phyloP scores from a whole-genome alignment of 2,888 invertebrate genomes.

The Macrosoma leucophasiata region DNA sequence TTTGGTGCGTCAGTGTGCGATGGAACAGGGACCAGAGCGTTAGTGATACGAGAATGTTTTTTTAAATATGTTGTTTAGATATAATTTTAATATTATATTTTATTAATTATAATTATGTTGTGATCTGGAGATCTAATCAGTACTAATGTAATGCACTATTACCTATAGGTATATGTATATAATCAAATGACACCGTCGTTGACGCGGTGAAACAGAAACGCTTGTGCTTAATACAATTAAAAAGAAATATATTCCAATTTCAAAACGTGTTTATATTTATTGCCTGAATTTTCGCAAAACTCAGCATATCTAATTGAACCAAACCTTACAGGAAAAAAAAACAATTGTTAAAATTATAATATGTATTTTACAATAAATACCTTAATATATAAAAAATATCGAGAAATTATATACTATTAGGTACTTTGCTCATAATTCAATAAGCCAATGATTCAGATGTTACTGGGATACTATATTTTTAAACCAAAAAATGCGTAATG shows the following conservation, averaged over 20 bases:
- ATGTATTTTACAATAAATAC: too few relatives aligned
- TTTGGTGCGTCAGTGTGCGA: constrained; percentile 39
- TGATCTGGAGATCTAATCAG: constrained; percentile 54
- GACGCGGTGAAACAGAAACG: constrained; percentile 38
- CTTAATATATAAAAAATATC: too few relatives aligned
- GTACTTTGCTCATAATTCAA: too few relatives aligned
- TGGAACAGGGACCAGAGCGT: constrained; percentile 56
- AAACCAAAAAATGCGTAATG: too few relatives aligned
- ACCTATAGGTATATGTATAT: constrained; percentile 45
- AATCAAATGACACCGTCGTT: constrained; percentile 29
- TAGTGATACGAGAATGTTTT: constrained; percentile 32
- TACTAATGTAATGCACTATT: constrained; percentile 53
- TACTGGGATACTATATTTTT: too few relatives aligned
- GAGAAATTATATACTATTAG: too few relatives aligned
- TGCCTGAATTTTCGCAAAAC: too few relatives aligned
- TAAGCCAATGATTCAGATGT: too few relatives aligned
- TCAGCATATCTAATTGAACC: too few relatives aligned
- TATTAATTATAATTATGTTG: constrained; percentile 41
- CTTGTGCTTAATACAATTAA: constrained; percentile 67
- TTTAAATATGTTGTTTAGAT: constrained; percentile 36
- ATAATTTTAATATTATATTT: constrained; percentile 28
- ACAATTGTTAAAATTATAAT: too few relatives aligned
- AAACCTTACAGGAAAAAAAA: too few relatives aligned
- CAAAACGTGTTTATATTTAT: constrained; percentile 38
- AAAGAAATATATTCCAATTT: constrained; percentile 56